Evolutionary conservation across 1,140 invertebrate genomes (phyloP).

Genomic region (Tigriopus japonicus): DNA sequence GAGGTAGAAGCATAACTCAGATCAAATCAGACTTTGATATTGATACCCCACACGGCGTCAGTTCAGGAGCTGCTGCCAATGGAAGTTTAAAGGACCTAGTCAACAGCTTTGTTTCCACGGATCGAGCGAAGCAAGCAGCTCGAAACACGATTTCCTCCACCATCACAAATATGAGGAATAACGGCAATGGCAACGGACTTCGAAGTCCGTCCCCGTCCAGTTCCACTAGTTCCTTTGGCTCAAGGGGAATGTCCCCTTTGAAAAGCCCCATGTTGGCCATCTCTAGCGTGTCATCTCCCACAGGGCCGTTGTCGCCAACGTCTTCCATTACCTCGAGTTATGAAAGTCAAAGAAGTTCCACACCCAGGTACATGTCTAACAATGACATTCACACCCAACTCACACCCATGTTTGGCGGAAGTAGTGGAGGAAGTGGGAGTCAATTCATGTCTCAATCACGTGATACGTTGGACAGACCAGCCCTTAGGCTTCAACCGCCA

Average conservation of each 20-base stretch:
- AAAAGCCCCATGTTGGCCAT: constrained; percentile 6
- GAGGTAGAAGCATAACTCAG: neutral
- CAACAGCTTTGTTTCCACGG: constrained; percentile 13
- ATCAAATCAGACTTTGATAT: neutral
- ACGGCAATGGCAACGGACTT: neutral
- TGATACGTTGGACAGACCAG: too few relatives aligned
- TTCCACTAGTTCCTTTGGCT: neutral
- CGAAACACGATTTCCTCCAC: constrained; percentile 9
- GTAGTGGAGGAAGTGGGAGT: too few relatives aligned
- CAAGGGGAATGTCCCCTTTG: neutral
- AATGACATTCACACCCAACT: neutral
- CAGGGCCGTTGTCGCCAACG: neutral
- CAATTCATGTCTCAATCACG: too few relatives aligned
- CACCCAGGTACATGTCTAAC: neutral
- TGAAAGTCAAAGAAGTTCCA: neutral
- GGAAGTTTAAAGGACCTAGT: constrained; percentile 12
- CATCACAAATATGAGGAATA: neutral
- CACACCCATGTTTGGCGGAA: neutral
- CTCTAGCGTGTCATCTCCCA: neutral
- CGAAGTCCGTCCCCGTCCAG: constrained; percentile 6
- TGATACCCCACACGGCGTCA: neutral
- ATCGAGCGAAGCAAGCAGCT: constrained; percentile 13
- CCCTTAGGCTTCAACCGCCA: neutral
- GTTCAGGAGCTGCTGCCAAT: neutral
- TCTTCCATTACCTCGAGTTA: too few relatives aligned